Conservation (phyloP, 2,113 vertebrate species). For the Melanotaenia duboulayi region DNA sequence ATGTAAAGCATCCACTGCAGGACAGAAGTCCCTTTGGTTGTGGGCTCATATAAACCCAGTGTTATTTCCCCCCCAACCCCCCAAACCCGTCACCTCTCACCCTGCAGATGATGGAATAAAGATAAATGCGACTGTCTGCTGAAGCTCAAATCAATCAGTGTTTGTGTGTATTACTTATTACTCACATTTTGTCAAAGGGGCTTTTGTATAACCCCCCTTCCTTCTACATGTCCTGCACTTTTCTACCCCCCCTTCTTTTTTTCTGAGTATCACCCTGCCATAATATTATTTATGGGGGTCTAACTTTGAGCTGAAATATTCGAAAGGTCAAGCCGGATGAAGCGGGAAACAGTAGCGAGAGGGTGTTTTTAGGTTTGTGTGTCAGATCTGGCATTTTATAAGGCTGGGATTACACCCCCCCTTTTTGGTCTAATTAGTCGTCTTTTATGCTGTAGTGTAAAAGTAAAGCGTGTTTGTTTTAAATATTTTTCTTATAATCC, state of each 20-base stretch:
- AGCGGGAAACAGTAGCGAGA: conserved; percentile 19
- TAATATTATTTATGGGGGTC: conserved; percentile 83
- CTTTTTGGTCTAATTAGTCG: not conserved
- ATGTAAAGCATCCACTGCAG: not conserved
- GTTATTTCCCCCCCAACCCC: conserved; percentile 68
- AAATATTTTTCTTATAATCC: conserved; percentile 3
- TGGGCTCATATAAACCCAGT: conserved; percentile 77
- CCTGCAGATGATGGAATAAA: conserved; percentile 81
- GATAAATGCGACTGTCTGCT: conserved; percentile 83
- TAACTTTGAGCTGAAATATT: conserved; percentile 78
- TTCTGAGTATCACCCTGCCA: conserved; percentile 37
- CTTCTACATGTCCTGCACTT: conserved; percentile 52
- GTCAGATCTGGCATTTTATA: not conserved
- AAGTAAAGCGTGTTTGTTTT: not conserved
- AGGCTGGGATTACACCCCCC: no score
- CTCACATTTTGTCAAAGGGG: conserved; percentile 84
- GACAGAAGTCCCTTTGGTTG: conserved; percentile 29
- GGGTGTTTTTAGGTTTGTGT: conserved; percentile 32
- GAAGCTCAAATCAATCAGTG: conserved; percentile 86
- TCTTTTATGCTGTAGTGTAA: conserved; percentile 58
- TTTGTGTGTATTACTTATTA: conserved; percentile 88
- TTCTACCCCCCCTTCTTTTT: conserved; percentile 8
- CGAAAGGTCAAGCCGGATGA: conserved; percentile 79
- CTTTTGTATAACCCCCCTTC: conserved; percentile 75
- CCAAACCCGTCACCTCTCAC: conserved; percentile 31